Evolutionary conservation across 2,113 vertebrate species (phyloP), one percentile per base, ranked within the genome.

Genomic region (Sinocyclocheilus maitianheensis): DNA sequence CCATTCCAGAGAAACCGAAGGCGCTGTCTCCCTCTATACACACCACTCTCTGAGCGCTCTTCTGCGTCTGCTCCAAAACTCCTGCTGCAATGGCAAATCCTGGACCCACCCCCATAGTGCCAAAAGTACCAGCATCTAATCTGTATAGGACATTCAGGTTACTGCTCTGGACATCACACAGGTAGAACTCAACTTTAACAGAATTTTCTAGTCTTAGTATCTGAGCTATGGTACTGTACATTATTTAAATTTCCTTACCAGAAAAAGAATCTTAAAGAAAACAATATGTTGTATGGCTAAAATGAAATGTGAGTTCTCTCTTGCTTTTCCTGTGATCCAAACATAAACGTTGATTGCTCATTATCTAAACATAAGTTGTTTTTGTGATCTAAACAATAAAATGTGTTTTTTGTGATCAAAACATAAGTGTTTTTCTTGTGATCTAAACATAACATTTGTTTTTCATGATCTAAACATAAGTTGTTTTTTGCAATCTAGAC

Each of bases 1-100:
- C 98, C 97, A 99, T 98, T 63, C 98, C 98, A 30, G 98, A 99
- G 92, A 99, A 99, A 3, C 98, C 98, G 12, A 99, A 99, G 0
- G 98, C 98, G 30, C 98, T 99, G 84, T 99, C 98, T 81, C 98
- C 98, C 84, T 99, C 97, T 87, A 99, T 91, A 80, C 98, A 99
- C 90, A 99, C 71, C 1, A 99, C 93, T 79, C 92, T 92, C 30
- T 93, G 93, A 12, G 91, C 89, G 0, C 92, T 94, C 8, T 83
- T 91, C 87, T 18, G 88, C 51, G 94, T 93, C 89, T 90, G 95
- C 89, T 97, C 94, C 34, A 98, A 87, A 63, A 96, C 0, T 5
- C 97, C 97, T 87, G 98, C 97, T 62, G 98, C 97, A 79, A 99
- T 94, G 53, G 97, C 97, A 92, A 98, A 99, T 60, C 97, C 97